Evolutionary conservation across 2,113 vertebrate genomes (phyloP).

Genomic region (Edolisoma coerulescens): DNA sequence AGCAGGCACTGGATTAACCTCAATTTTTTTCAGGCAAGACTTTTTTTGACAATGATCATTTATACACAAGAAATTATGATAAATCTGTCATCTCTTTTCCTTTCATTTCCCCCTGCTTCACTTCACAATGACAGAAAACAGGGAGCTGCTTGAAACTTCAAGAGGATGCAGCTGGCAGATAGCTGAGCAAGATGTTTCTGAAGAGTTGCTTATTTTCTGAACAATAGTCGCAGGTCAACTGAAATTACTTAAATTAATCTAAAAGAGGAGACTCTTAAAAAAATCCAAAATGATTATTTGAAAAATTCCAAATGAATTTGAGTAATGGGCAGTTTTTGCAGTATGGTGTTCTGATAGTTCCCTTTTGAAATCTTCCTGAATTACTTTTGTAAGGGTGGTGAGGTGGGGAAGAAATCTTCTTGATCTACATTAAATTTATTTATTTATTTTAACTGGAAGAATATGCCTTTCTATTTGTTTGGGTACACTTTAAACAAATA

Average conservation of each 20-base stretch:
- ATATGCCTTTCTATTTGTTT: neutral
- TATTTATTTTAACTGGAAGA: neutral
- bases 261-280: neutral
- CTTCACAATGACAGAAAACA: neutral
- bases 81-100: neutral
- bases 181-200: conserved; percentile 9
- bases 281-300: neutral
- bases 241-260: neutral
- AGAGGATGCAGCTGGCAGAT: conserved; percentile 9
- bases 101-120: neutral
- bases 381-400: neutral
- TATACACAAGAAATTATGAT: neutral
- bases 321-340: neutral
- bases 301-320: neutral
- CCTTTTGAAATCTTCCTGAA: neutral
- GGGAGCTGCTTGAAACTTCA: neutral
- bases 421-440: neutral
- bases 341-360: neutral
- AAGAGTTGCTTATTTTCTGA: neutral
- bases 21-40: neutral
- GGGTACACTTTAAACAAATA: neutral
- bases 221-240: neutral
- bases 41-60: neutral
- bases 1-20: neutral
- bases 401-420: neutral